Base-by-base conservation (phyloP, 2,888 invertebrate genomes). In the Trichogramma dendrolimi region DNA sequence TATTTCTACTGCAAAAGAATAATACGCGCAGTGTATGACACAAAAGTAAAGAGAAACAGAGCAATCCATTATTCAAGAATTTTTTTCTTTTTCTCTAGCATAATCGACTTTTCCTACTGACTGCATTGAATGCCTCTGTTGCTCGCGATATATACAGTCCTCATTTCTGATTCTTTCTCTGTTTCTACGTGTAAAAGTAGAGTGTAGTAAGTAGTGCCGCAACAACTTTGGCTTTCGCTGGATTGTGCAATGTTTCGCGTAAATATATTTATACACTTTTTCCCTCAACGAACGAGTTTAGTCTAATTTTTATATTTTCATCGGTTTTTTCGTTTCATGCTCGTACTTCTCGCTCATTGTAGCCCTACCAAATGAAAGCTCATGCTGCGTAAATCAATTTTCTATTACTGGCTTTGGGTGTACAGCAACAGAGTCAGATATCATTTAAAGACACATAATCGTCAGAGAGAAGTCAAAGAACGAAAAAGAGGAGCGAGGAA, bases 331-430 rank as follows among this genome's bases (percentile, higher is more conserved):
- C 55, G 61, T 61, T 54, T 44, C 46, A 48, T 50, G 47, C 50
- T 58, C 52, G 54, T 48, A 59, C 62, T 67, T 71, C 67, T 66
- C 67, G 69, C 72, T 73, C 75, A 72, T 76, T 76, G 75, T 75
- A 74, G 69, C 70, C 70, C 70, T 67, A 70, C 70, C 73, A 71
- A 74, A 77, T 78, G 78, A 79, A 79, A 76, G 76, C 70, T 73
- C 73, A 76, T 75, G 77, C 78, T 78, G 75, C 79, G 79, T 80
- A 80, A 81, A 81, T 80, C 80, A 81, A 80, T 80, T 80, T 80
- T 80, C 81, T 80, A 81, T 80, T 81, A 80, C 76, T 27, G 75
- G 62, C 57, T 62, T 65, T 60, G 54, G 60, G 27, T 27, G 27
- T 27, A 55, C 62, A 27, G 27, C 3, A 27, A 27, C 27, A 27